Base-by-base conservation (phyloP, 2,113 vertebrate genomes). In the Falcunculus frontatus region DNA sequence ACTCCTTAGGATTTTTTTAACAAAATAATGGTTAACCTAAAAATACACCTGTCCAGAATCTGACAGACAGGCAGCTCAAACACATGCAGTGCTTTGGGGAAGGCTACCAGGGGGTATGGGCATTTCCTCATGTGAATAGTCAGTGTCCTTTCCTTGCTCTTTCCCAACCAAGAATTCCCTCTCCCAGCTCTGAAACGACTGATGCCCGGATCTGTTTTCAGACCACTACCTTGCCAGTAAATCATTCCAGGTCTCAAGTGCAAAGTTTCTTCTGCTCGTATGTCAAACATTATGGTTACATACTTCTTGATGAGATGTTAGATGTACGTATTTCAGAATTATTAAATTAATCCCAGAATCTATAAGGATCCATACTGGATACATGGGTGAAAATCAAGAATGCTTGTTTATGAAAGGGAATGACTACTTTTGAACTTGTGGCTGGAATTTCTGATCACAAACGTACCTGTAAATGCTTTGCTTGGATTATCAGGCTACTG, bases 51-150 rank as follows among this genome's bases (percentile, higher is more conserved):
- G 59, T 35, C 55, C 55, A 53, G 63, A 62, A 90, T 35, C 23
- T 46, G 37, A 49, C 33, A 72, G 65, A 30, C 30, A 55, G 37
- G 52, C 35, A 79, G 37, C 16, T 72, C 35, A 53, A 60, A 80
- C 32, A 35, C 0, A 0, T 30, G 37, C 55, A 53, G n/a, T 5
- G 55, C 33, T 62, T 21, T 83, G 26, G 21, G n/a, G 16, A 64
- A 60, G 22, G 44, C 25, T 75, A 30, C 19, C 30, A 70, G 35
- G 25, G n/a, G 15, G 6, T 39, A 35, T 17, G 52, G 47, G 22
- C 27, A 56, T 47, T 64, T 83, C 62, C 30, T 65, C 21, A 18
- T 52, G 16, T 16, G 12, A 72, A 49, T 1, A 55, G 15, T 65
- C 69, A n/a, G 15, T 33, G 22, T 27, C 22, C 35, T 83, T 70